A percentile compares a stretch with the other conserved stretches of the same genome.
These are phyloP conservation scores for Triops longicaudatus DNA, from an alignment of 1,140 invertebrate genomes.

Conservation along the genomic window DNA sequence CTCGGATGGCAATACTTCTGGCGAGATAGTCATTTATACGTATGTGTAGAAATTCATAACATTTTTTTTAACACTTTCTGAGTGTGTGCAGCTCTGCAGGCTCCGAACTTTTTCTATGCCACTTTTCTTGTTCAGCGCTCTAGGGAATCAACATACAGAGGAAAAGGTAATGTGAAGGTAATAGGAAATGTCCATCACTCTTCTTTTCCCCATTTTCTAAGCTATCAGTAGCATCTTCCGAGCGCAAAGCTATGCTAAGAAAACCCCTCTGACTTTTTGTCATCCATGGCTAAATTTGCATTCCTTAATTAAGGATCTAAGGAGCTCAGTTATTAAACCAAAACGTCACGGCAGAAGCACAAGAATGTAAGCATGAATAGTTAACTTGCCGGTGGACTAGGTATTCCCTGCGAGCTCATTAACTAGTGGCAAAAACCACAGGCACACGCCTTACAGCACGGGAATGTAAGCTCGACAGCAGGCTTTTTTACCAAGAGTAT, in stretches of 20 bases:
- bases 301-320: conserved; percentile 3
- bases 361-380: not conserved
- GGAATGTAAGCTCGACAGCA: not conserved
- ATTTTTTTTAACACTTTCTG: no score
- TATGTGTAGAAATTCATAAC: no score
- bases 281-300: not conserved
- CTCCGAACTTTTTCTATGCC: not conserved
- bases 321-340: not conserved
- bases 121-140: not conserved
- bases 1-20: no score
- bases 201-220: not conserved
- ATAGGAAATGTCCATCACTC: conserved; percentile 8
- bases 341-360: not conserved
- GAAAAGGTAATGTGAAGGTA: not conserved
- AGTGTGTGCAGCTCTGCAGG: no score
- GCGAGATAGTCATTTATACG: no score
- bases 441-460: not conserved
- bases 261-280: not conserved
- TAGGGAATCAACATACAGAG: not conserved
- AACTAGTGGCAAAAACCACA: not conserved
- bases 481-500: not conserved
- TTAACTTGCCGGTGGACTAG: not conserved
- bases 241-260: not conserved
- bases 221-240: not conserved
- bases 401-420: not conserved